Conservation (phyloP, 2,888 invertebrate genomes). For the Tetheella fluctuosa region DNA sequence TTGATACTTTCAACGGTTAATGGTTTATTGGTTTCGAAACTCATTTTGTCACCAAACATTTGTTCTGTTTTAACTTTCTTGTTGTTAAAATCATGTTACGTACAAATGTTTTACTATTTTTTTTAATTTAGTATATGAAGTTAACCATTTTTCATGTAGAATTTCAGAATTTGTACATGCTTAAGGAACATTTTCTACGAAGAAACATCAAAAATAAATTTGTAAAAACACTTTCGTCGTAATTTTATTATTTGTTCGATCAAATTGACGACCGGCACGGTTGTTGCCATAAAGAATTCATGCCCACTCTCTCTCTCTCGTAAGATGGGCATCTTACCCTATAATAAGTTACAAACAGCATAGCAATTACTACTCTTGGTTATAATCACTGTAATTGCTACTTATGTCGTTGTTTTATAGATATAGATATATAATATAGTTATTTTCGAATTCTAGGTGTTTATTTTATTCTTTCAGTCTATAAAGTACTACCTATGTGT, state of each 20-base stretch:
- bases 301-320: slow-evolving; percentile 10
- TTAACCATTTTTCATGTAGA: too few relatives aligned
- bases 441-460: background rate
- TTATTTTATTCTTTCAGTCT: background rate
- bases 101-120: too few relatives aligned
- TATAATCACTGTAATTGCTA: slow-evolving; percentile 6
- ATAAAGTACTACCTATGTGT: too few relatives aligned
- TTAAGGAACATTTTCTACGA: too few relatives aligned
- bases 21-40: too few relatives aligned
- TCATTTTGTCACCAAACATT: too few relatives aligned
- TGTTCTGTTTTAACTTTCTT: too few relatives aligned
- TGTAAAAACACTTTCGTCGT: background rate
- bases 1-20: too few relatives aligned
- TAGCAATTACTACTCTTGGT: slow-evolving; percentile 13
- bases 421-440: too few relatives aligned
- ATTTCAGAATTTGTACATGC: too few relatives aligned
- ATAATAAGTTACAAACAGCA: slow-evolving; percentile 14
- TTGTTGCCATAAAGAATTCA: slow-evolving; percentile 18
- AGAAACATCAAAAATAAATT: background rate
- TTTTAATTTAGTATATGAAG: too few relatives aligned
- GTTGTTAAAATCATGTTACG: too few relatives aligned
- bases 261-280: slow-evolving; percentile 3
- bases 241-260: background rate
- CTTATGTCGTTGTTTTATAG: background rate
- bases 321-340: slow-evolving; percentile 3